Conservation (phyloP, 2,888 invertebrate species). For the Alsophila aescularia region DNA sequence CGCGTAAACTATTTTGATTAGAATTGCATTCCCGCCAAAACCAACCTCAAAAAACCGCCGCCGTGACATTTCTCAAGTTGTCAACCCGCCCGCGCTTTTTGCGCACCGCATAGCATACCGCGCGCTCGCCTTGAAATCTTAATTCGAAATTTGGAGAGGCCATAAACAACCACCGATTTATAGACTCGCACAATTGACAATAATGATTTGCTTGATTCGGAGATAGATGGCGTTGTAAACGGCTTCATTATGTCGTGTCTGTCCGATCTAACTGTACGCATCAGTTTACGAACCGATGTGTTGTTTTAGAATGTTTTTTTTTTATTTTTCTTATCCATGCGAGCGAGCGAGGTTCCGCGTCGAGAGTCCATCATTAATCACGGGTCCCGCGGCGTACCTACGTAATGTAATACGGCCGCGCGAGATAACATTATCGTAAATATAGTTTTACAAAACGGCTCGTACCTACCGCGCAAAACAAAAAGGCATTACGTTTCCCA, state of each 20-base stretch:
- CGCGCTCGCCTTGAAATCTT: conserved; percentile 77
- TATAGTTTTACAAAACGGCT: conserved; percentile 76
- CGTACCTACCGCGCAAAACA: conserved; percentile 71
- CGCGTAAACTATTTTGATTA: conserved; percentile 85
- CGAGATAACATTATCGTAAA: conserved; percentile 79
- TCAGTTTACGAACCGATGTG: conserved; percentile 34
- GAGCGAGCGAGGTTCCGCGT: conserved; percentile 52
- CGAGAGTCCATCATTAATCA: conserved; percentile 71
- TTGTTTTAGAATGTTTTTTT: conserved; percentile 60
- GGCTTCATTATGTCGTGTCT: conserved; percentile 65
- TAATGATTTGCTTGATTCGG: conserved; percentile 60
- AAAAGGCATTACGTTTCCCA: conserved; percentile 61
- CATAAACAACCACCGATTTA: conserved; percentile 67
- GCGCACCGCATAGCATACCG: conserved; percentile 65
- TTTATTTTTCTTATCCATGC: conserved; percentile 39
- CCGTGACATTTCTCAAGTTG: conserved; percentile 78
- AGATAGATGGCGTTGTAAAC: conserved; percentile 58
- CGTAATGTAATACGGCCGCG: conserved; percentile 73
- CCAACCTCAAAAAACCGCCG: conserved; percentile 62
- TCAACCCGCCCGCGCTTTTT: conserved; percentile 73
- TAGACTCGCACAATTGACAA: conserved; percentile 62
- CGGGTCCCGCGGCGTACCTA: conserved; percentile 55
- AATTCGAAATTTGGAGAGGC: conserved; percentile 61
- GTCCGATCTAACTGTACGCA: conserved; percentile 42
- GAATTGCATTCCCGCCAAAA: conserved; percentile 79